Percentiles rank a stretch among this genome's conserved stretches.
Conservation (phyloP, 2,888 invertebrate genomes). For the Tyria jacobaeae region DNA sequence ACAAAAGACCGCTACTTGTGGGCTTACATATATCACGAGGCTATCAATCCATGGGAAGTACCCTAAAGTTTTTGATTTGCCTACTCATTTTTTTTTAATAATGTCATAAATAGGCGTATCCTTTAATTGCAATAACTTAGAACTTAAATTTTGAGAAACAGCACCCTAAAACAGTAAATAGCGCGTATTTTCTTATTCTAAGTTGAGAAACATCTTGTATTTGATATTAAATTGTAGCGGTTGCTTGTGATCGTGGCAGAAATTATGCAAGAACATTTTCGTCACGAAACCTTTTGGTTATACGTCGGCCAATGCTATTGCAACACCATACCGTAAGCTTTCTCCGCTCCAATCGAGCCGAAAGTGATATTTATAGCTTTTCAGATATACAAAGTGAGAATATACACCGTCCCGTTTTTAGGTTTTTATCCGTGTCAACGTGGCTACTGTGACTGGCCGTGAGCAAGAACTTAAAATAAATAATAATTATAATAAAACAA, state of each 20-base stretch:
- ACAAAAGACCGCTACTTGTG: too few relatives aligned
- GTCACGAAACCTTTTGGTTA: constrained; percentile 79
- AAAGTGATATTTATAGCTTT: constrained; percentile 58
- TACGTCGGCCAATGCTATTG: constrained; percentile 59
- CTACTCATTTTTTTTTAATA: too few relatives aligned
- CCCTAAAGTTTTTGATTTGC: too few relatives aligned
- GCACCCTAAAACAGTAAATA: too few relatives aligned
- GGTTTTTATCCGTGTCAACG: constrained; percentile 8
- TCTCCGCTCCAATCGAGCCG: constrained; percentile 64
- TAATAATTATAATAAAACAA: constrained; percentile 7
- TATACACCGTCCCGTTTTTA: constrained; percentile 23
- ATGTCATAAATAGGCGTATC: too few relatives aligned
- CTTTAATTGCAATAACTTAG: too few relatives aligned
- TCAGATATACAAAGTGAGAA: constrained; percentile 32
- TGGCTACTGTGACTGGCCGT: too few relatives aligned
- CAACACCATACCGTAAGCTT: constrained; percentile 79
- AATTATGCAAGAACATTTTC: constrained; percentile 74
- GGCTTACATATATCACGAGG: too few relatives aligned
- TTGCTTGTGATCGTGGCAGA: constrained; percentile 58
- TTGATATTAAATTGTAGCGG: constrained; percentile 53
- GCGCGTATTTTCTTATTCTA: too few relatives aligned
- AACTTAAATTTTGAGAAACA: too few relatives aligned
- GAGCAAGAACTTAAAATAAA: too few relatives aligned
- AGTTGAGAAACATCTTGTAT: constrained; percentile 49
- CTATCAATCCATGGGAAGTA: too few relatives aligned